phyloP scores from a whole-genome alignment of 1,140 invertebrate genomes.

The Caenorhabditis latens region DNA sequence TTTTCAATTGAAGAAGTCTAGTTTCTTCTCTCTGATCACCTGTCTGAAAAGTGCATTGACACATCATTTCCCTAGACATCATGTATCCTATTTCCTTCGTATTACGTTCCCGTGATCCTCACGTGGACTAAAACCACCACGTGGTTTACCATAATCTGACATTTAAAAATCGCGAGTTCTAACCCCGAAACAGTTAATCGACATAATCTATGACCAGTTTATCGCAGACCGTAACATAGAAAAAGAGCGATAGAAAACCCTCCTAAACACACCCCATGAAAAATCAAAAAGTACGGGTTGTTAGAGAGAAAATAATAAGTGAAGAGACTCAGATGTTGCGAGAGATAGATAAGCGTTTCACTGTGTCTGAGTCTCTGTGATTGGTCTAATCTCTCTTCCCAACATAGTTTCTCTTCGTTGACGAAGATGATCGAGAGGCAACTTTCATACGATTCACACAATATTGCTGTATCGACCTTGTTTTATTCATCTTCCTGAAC shows the following conservation, averaged over 20 bases:
- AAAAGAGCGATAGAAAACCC: slow-evolving; percentile 13
- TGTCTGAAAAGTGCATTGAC: slow-evolving; percentile 6
- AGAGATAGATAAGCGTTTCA: slow-evolving; percentile 36
- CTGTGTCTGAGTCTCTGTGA: slow-evolving; percentile 24
- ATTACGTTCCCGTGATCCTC: not conserved
- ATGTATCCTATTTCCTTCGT: not conserved
- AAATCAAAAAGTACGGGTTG: slow-evolving; percentile 40
- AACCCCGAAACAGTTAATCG: not conserved
- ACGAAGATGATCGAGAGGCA: slow-evolving; percentile 37
- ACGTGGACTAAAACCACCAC: not conserved
- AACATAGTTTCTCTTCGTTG: not conserved
- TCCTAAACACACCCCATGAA: not conserved
- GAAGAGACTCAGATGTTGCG: not conserved
- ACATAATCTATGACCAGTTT: slow-evolving; percentile 38
- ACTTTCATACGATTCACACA: slow-evolving; percentile 31
- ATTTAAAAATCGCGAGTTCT: not conserved
- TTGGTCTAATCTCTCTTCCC: not conserved
- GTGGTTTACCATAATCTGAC: not conserved
- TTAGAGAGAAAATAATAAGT: not conserved
- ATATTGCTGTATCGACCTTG: not conserved
- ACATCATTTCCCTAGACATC: not conserved
- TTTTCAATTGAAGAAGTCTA: not conserved
- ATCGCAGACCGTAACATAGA: not conserved
- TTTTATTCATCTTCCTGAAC: not conserved
- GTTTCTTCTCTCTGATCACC: not conserved